Evolutionary conservation across 1,140 invertebrate species (phyloP), one percentile per base, ranked within the genome.

Genomic region (Berghia stephanieae): DNA sequence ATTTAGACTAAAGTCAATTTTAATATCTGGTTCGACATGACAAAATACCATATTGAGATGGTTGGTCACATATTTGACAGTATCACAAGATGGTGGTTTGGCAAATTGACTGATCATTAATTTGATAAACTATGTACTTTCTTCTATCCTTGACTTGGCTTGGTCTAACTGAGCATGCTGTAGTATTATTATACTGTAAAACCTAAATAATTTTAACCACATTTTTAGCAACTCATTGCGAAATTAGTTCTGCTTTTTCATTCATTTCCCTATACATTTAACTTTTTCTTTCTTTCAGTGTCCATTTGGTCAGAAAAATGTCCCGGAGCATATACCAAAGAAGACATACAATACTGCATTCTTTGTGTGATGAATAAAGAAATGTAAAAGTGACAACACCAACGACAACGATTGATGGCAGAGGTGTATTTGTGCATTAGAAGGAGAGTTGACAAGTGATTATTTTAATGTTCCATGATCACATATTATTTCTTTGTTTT

Each of bases 321-420:
- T 83, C 6, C 76, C 78, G 38, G 76, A 79, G 43, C 46, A 78
- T 4, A 60, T 27, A 10, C 80, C 72, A 31, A 78, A 75, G 44
- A 81, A 75, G 71, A 78, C 42, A 77, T 83, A 81, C 71, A 84
- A 84, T 42, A 78, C 82, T 72, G 83, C 83, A 31, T 84, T 83
- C 63, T 84, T 82, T 79, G 76, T 80, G 21, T 81, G 75, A 84
- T 38, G 21, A 68, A 24, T 31, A 49, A 34, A 52, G 4, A 52
- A 1, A 16, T 52, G 49, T 52, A n/a, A n/a, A n/a, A n/a, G n/a
- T n/a, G n/a, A n/a, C n/a, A n/a, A n/a, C n/a, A n/a, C n/a, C n/a
- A n/a, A n/a, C n/a, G n/a, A n/a, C n/a, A n/a, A n/a, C n/a, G n/a
- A n/a, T n/a, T n/a, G n/a, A n/a, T n/a, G n/a, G n/a, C n/a, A n/a